Evolutionary conservation across 2,113 vertebrate species (phyloP).

Genomic region (Burhinus bistriatus): DNA sequence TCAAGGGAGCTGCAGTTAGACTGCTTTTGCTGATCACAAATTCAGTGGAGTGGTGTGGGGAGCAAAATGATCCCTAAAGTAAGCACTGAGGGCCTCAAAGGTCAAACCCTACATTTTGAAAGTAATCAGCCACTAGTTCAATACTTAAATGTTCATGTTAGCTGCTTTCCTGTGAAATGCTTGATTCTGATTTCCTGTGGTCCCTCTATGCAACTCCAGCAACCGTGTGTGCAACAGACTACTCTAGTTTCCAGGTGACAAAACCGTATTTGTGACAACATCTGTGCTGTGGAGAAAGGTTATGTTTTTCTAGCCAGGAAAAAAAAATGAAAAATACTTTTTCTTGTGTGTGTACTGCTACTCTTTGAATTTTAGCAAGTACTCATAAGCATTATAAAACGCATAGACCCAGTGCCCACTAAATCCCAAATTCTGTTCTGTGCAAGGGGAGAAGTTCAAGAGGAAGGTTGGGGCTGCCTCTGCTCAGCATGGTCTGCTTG

Average conservation of each 20-base stretch:
- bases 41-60: background rate
- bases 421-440: background rate
- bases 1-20: background rate
- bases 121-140: background rate
- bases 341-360: background rate
- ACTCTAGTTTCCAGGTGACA: background rate
- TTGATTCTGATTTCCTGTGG: background rate
- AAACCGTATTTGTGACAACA: background rate
- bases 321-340: background rate
- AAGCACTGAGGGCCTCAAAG: background rate
- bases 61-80: background rate
- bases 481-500: background rate
- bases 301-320: background rate
- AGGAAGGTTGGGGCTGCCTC: accelerated
- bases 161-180: background rate
- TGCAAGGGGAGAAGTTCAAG: background rate
- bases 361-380: background rate
- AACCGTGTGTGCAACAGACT: background rate
- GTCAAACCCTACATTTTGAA: background rate
- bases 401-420: background rate
- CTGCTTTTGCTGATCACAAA: conserved; percentile 21
- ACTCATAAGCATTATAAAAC: background rate
- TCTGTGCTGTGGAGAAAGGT: background rate
- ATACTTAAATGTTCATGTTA: background rate
- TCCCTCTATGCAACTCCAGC: background rate